Evolutionary conservation across 2,888 invertebrate genomes (phyloP).

Genomic region (Oscheius onirici): DNA sequence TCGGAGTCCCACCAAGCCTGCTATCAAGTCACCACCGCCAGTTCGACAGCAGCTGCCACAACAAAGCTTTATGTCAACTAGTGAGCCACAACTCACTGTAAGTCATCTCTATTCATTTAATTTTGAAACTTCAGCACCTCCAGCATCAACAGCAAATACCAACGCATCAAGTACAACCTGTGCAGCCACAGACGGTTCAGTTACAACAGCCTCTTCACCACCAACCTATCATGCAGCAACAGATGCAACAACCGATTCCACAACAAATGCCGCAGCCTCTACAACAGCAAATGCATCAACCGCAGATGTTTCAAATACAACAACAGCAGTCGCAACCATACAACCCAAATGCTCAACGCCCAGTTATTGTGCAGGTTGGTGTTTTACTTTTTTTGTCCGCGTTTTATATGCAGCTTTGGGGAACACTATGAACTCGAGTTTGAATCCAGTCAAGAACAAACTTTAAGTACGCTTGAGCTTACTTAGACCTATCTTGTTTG

Average conservation of each 20-base stretch:
- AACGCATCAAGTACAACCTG: constrained; percentile 20
- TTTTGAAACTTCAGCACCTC: background rate
- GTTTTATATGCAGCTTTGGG: background rate
- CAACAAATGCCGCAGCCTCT: constrained; percentile 25
- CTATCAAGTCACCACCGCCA: background rate
- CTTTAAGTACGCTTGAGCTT: background rate
- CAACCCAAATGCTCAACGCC: constrained; percentile 5
- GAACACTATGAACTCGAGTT: too few species aligned
- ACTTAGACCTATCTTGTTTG: too few species aligned
- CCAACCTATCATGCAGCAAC: background rate
- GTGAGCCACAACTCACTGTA: too few species aligned
- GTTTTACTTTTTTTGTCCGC: background rate
- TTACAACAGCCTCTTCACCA: constrained; percentile 31
- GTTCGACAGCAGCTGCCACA: background rate
- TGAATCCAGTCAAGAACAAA: too few species aligned
- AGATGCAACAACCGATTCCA: background rate
- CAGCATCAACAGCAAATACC: constrained; percentile 40
- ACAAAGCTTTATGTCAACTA: too few species aligned
- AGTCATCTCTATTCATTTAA: too few species aligned
- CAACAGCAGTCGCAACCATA: constrained; percentile 8
- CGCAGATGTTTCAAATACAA: background rate
- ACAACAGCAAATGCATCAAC: constrained; percentile 9
- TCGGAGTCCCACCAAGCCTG: background rate
- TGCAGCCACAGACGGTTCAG: constrained; percentile 2
- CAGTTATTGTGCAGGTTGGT: background rate